Conservation (phyloP, 2,888 invertebrate species). For the Sesia apiformis region DNA sequence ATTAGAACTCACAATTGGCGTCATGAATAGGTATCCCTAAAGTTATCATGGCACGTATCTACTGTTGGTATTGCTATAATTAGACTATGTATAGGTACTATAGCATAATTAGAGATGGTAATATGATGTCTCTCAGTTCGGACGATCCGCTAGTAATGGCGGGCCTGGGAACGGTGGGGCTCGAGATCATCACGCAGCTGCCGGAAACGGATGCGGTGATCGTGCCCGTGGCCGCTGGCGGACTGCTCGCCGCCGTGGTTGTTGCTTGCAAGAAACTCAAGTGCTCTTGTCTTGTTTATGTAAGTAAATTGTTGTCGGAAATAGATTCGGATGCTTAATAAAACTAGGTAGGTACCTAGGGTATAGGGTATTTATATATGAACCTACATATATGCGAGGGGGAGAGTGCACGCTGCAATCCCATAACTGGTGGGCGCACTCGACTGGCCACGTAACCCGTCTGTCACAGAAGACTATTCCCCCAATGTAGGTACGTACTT, state of each 20-base stretch:
- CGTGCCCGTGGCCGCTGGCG: slow-evolving; percentile 49
- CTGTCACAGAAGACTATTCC: neutral
- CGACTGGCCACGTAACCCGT: no score
- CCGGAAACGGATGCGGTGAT: slow-evolving; percentile 61
- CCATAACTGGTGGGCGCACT: no score
- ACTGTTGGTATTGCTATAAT: no score
- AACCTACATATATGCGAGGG: neutral
- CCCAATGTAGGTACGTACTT: no score
- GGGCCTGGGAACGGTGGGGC: slow-evolving; percentile 53
- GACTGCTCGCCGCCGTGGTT: slow-evolving; percentile 47
- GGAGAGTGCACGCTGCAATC: neutral
- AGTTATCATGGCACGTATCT: no score
- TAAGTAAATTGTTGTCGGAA: slow-evolving; percentile 15
- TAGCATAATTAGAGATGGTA: no score
- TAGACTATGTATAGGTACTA: no score
- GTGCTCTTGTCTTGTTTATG: slow-evolving; percentile 61
- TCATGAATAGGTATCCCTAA: no score
- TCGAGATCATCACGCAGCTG: slow-evolving; percentile 58
- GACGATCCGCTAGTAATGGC: slow-evolving; percentile 57
- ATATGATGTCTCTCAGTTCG: slow-evolving; percentile 14
- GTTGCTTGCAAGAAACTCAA: slow-evolving; percentile 63
- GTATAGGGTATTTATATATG: no score
- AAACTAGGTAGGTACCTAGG: no score
- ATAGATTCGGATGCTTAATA: no score
- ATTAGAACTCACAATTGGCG: no score